Evolutionary conservation across 2,888 invertebrate species (phyloP), one percentile per base, ranked within the genome.

Genomic region (Eubasilissa splendida): DNA sequence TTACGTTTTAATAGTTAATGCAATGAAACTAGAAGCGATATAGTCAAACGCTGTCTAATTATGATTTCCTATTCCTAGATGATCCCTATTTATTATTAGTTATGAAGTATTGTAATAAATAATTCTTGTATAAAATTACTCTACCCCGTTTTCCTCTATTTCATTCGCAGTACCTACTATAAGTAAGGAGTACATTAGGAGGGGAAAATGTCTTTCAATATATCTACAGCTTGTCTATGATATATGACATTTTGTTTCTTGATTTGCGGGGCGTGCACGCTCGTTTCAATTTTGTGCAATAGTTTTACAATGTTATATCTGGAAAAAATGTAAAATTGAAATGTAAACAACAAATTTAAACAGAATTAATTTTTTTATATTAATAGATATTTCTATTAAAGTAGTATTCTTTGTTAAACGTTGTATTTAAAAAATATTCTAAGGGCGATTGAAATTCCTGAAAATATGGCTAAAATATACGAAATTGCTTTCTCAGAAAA

Each of bases 221-320:
- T 42, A 7, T 42, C 42, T 42, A 42, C 42, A 7, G 42, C 7
- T 63, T 63, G 63, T 63, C 63, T 63, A 63, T 63, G 63, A 12
- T 63, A 63, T 63, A 33, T 63, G 63, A 63, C 63, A 63, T 63
- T 63, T 63, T 63, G 33, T 63, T 63, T 63, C 33, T n/a, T 14
- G 31, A 22, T 31, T 22, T 63, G 33, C 52, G 66, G 66, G 66
- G 66, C 66, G 66, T 68, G 66, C 42, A 14, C 7, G 14, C 14
- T 68, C 50, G 14, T 3, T 68, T n/a, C 42, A 50, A 68, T 68
- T 68, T 50, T 42, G 66, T 50, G 42, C 50, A 68, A 50, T 63
- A 50, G 4, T 14, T 63, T 11, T 31, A 66, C 66, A 31, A 12
- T 7, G 33, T 33, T 66, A 66, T 42, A n/a, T 66, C 12, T 33